Evolutionary conservation across 2,888 invertebrate genomes (phyloP).

Genomic region (Harpalus rufipes): DNA sequence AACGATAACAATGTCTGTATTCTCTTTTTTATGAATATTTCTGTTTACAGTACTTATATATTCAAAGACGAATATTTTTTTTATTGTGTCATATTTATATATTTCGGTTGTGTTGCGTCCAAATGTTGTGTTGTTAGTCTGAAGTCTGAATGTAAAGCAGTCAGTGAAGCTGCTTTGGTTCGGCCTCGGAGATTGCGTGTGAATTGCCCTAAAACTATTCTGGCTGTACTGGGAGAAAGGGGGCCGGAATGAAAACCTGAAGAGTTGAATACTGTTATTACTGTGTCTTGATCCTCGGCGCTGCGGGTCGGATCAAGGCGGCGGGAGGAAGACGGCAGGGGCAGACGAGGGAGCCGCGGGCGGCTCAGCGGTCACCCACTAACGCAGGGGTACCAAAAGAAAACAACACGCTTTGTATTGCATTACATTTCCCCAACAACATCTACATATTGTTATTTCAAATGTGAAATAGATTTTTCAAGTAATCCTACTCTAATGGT

Average conservation of each 20-base stretch:
- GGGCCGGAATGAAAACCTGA: conserved; percentile 66
- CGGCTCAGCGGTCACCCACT: conserved; percentile 57
- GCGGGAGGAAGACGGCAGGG: conserved; percentile 11
- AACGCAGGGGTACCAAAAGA: conserved; percentile 25
- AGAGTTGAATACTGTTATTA: conserved; percentile 68
- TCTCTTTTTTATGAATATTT: too few relatives aligned
- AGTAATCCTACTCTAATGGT: too few relatives aligned
- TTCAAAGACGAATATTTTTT: too few relatives aligned
- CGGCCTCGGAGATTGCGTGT: conserved; percentile 60
- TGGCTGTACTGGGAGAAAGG: conserved; percentile 62
- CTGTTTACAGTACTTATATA: too few relatives aligned
- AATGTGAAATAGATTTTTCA: too few relatives aligned
- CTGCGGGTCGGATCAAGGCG: conserved; percentile 20
- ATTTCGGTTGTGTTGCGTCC: too few relatives aligned
- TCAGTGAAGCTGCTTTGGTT: background rate
- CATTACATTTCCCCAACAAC: background rate
- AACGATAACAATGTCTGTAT: too few relatives aligned
- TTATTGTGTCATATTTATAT: too few relatives aligned
- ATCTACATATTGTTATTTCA: background rate
- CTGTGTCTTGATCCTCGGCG: conserved; percentile 64
- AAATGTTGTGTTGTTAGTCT: too few relatives aligned
- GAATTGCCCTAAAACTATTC: conserved; percentile 67
- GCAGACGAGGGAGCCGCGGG: conserved; percentile 47
- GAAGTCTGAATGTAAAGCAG: too few relatives aligned
- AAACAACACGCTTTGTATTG: background rate